phyloP scores from a whole-genome alignment of 1,140 invertebrate species.

The Drosophila nasuta region DNA sequence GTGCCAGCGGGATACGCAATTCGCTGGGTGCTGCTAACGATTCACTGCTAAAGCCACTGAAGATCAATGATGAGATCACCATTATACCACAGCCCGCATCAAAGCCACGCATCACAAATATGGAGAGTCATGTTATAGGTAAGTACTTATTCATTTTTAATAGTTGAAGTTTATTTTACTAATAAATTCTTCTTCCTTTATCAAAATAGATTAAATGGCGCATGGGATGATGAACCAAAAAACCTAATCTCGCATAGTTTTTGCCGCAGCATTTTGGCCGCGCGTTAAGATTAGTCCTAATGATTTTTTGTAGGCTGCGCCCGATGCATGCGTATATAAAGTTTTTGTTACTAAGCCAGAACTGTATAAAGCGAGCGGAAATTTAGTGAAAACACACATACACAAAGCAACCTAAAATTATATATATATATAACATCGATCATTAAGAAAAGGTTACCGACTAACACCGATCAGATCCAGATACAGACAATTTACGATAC shows the following conservation, averaged over 20 bases:
- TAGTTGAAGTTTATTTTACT: background rate
- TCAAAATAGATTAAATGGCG: constrained; percentile 63
- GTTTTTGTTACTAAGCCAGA: constrained; percentile 43
- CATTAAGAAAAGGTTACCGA: constrained; percentile 42
- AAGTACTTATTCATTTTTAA: constrained; percentile 22
- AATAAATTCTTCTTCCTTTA: background rate
- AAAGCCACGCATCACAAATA: constrained; percentile 83
- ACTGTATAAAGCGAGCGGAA: constrained; percentile 47
- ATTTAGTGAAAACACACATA: constrained; percentile 25
- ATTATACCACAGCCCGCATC: constrained; percentile 94
- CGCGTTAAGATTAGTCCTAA: constrained; percentile 70
- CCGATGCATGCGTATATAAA: constrained; percentile 30
- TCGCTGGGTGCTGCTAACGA: constrained; percentile 85
- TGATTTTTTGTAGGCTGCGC: constrained; percentile 44
- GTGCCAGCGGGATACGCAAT: constrained; percentile 58
- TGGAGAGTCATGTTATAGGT: constrained; percentile 85
- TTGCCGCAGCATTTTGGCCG: constrained; percentile 63
- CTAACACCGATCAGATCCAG: constrained; percentile 22
- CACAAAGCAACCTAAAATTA: constrained; percentile 41
- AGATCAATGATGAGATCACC: constrained; percentile 96
- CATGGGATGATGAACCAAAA: constrained; percentile 73
- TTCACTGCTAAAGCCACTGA: constrained; percentile 92
- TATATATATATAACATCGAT: constrained; percentile 28
- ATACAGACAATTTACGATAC: constrained; percentile 12
- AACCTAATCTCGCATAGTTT: constrained; percentile 77